Percentiles rank a stretch among this genome's conserved stretches.
Conservation (phyloP, 2,113 vertebrate genomes). For the Rhea americana region DNA sequence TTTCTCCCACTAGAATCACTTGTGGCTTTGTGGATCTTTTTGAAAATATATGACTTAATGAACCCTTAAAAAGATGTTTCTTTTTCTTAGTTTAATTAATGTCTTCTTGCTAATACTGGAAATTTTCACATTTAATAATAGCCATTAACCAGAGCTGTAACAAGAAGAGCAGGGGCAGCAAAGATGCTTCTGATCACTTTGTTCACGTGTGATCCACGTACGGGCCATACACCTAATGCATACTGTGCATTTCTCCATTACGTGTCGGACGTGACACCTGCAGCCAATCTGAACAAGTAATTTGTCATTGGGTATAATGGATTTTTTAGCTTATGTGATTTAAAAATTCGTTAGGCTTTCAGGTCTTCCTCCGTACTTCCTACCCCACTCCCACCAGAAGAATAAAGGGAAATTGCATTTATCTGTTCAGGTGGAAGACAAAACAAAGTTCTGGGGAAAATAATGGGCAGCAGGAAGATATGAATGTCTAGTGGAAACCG, state of each 20-base stretch:
- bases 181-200: neutral
- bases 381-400: neutral
- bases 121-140: neutral
- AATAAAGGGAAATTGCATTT: neutral
- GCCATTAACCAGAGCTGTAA: neutral
- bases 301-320: slow-evolving; percentile 25
- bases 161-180: neutral
- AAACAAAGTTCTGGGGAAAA: neutral
- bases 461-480: neutral
- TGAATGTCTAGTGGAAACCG: neutral
- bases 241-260: neutral
- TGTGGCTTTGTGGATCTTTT: neutral
- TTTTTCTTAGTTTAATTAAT: neutral
- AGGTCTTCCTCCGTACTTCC: neutral
- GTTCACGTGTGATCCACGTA: neutral
- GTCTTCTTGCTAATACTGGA: neutral
- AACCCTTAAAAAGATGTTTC: neutral
- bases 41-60: neutral
- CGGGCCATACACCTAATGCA: neutral
- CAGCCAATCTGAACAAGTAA: slow-evolving; percentile 5
- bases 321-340: slow-evolving; percentile 9
- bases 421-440: neutral
- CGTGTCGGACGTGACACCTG: slow-evolving; percentile 15
- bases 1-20: neutral
- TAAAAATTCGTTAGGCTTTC: slow-evolving; percentile 15